Evolutionary conservation across 2,797 vertebrate species (phyloP).

Genomic region (Hydrocynus forskahlii): DNA sequence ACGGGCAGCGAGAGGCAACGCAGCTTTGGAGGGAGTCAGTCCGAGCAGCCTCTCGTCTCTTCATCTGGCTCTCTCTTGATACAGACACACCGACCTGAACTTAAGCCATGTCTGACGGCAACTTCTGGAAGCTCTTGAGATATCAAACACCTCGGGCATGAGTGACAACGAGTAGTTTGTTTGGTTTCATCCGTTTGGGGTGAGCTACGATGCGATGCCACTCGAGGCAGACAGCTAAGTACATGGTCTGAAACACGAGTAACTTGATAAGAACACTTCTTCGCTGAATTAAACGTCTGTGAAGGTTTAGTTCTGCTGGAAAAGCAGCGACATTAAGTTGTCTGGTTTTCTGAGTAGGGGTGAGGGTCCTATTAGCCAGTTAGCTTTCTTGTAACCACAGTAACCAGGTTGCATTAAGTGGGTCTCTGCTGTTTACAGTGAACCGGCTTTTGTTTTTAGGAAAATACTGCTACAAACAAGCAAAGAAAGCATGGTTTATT

Average conservation of each 20-base stretch:
- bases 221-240: too few species aligned
- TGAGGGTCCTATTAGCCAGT: slow-evolving; percentile 16
- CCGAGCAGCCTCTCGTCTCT: slow-evolving; percentile 4
- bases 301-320: not conserved
- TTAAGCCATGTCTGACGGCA: not conserved
- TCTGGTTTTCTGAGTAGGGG: not conserved
- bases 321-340: slow-evolving; percentile 7
- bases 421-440: not conserved
- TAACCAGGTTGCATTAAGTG: not conserved
- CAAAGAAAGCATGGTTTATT: not conserved
- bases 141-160: not conserved
- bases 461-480: not conserved
- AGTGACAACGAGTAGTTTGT: not conserved
- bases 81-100: not conserved
- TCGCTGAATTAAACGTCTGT: not conserved
- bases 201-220: too few species aligned
- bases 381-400: not conserved
- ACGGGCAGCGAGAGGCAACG: slow-evolving; percentile 29
- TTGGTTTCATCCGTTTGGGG: too few species aligned
- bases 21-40: not conserved
- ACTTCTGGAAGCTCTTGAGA: not conserved
- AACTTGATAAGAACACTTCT: not conserved
- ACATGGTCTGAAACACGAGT: not conserved
- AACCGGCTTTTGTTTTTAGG: not conserved
- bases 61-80: not conserved